Percentiles rank a stretch among this genome's conserved stretches.
These are phyloP conservation scores for Actinostola sp. DNA, from an alignment of 92 coral and sea anemone genomes.

Conservation along the genomic window DNA sequence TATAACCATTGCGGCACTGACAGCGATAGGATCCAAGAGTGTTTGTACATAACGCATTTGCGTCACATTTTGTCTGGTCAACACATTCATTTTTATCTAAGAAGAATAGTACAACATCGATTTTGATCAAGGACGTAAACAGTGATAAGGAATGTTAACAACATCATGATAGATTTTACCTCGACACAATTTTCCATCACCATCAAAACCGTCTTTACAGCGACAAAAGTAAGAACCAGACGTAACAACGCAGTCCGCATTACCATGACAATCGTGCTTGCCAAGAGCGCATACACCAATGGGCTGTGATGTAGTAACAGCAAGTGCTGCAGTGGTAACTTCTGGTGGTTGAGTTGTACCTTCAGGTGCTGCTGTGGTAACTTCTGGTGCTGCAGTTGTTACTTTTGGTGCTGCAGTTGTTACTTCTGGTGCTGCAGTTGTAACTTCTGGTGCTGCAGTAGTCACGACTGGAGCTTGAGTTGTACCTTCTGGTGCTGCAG, in stretches of 20 bases:
- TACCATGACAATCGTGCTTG: slow-evolving; percentile 9
- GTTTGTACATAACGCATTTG: slow-evolving; percentile 33
- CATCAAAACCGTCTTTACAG: slow-evolving; percentile 32
- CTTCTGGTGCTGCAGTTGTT: background rate
- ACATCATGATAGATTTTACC: slow-evolving; percentile 1
- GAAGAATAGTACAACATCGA: no score
- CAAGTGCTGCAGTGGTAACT: no score
- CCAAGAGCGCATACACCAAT: slow-evolving; percentile 49
- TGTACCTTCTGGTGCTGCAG: background rate
- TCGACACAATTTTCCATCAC: slow-evolving; percentile 21
- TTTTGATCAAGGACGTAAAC: background rate
- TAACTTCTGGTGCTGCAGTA: slow-evolving; percentile 3
- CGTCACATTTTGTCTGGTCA: slow-evolving; percentile 19
- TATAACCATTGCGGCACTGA: slow-evolving; percentile 26
- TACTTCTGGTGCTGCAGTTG: no score
- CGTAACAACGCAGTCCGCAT: slow-evolving; percentile 11
- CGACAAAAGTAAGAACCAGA: slow-evolving; percentile 17
- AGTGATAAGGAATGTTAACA: background rate
- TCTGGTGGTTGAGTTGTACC: no score
- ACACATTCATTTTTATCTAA: slow-evolving; percentile 37
- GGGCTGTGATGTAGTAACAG: background rate
- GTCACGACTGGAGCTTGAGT: no score
- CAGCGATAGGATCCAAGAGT: slow-evolving; percentile 19
- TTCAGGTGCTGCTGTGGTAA: no score
- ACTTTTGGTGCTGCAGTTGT: background rate